Base-by-base conservation (phyloP, 2,888 invertebrate genomes). In the Opisthograptis luteolata region DNA sequence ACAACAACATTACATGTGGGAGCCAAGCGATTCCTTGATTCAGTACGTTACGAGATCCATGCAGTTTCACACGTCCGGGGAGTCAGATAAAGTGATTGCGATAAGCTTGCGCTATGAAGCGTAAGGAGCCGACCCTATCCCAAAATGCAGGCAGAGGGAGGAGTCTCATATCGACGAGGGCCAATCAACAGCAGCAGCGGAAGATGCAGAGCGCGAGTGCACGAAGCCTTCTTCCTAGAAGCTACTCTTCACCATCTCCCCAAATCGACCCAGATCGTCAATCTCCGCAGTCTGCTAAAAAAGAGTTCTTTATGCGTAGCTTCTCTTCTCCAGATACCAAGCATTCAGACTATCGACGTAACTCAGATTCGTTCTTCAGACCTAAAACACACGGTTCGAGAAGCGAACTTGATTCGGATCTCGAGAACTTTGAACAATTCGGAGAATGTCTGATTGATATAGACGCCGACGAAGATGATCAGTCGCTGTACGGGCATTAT, bases 361-460 rank as follows among this genome's bases (percentile, higher is more conserved):
- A 82, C 62, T 84, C 83, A 1, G 88, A 87, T 55, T 81, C 83
- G 0, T 81, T 81, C 55, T 84, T 80, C 49, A 72, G 80, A 52
- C 81, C 87, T 0, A 83, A 80, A 58, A 63, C 70, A 15, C 81
- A 85, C 15, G 84, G 83, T 1, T 86, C 87, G 0, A 76, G 84
- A 59, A 80, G 73, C 41, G 89, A 89, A 58, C 55, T 89, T 7
- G 89, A 90, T 46, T 83, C 86, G 0, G 90, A 90, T 64, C 73
- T 86, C 12, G 88, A 89, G 36, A 85, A 82, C 42, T 88, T 84
- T 47, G 89, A 89, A 53, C 83, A 82, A 45, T 87, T 89, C 25
- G 87, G 87, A 46, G 88, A 88, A 44, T 78, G 80, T 28, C 81
- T 89, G 14, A 68, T 90, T n/a, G 89, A 90, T 55, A 86, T 88